A percentile compares a stretch with the other conserved stretches of the same genome.
phyloP scores from a whole-genome alignment of 2,113 vertebrate genomes.

The Phycodurus eques region DNA sequence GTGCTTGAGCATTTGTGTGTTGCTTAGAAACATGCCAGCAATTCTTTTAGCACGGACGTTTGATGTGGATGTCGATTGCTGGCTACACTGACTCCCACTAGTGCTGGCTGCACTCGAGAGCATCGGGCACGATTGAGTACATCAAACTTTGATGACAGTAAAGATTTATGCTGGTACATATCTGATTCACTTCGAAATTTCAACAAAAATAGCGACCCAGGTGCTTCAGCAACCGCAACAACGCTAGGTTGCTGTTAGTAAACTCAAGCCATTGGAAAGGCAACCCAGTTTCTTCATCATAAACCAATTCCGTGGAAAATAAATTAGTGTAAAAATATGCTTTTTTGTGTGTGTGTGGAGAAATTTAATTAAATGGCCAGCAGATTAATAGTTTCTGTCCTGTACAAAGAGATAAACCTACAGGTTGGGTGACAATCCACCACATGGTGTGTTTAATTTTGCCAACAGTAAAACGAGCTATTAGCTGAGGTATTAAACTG shows the following conservation, averaged over 20 bases:
- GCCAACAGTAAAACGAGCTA: background rate
- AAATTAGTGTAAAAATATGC: background rate
- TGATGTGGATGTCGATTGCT: conserved; percentile 49
- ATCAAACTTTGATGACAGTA: conserved; percentile 34
- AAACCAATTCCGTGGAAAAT: background rate
- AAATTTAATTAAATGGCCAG: background rate
- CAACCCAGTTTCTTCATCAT: background rate
- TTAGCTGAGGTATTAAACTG: background rate
- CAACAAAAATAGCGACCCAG: background rate
- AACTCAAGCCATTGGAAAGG: background rate
- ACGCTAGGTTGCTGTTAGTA: background rate
- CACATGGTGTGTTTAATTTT: background rate
- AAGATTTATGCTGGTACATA: conserved; percentile 8
- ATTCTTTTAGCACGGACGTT: conserved; percentile 44
- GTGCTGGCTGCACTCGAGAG: conserved; percentile 34
- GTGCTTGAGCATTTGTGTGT: conserved; percentile 47
- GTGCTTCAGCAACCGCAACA: background rate
- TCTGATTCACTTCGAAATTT: background rate
- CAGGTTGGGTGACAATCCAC: background rate
- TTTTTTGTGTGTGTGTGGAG: background rate
- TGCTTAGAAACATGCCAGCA: conserved; percentile 61
- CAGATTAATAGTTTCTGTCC: background rate
- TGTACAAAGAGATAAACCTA: background rate
- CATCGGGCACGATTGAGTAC: conserved; percentile 27
- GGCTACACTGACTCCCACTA: conserved; percentile 50